Percentiles rank a stretch among this genome's conserved stretches.
Evolutionary conservation across 1,140 invertebrate species (phyloP).

Genomic region (Trachymyrmex septentrionalis): DNA sequence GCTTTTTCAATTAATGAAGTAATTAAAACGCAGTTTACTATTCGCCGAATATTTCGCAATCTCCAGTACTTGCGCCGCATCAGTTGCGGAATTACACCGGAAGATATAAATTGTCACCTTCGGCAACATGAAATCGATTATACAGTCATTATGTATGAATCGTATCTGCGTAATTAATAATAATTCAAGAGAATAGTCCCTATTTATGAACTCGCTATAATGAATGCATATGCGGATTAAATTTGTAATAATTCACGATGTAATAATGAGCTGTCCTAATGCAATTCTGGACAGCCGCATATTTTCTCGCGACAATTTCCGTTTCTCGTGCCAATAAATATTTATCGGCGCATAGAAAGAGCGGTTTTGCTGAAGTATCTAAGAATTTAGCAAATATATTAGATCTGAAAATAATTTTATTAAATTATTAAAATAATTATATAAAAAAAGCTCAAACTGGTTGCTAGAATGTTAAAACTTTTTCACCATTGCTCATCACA

Average conservation of each 20-base stretch:
- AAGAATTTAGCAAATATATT: no score
- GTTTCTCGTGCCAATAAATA: slow-evolving; percentile 27
- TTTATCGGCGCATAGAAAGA: background rate
- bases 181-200: slow-evolving; percentile 23
- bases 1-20: slow-evolving; percentile 58
- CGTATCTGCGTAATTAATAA: slow-evolving; percentile 30
- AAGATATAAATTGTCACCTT: slow-evolving; percentile 56
- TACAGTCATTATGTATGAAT: slow-evolving; percentile 13
- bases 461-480: no score
- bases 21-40: slow-evolving; percentile 49
- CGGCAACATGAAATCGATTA: slow-evolving; percentile 38
- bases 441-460: no score
- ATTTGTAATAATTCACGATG: slow-evolving; percentile 25
- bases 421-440: no score
- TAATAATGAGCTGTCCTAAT: background rate
- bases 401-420: no score
- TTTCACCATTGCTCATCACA: no score
- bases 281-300: background rate
- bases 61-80: slow-evolving; percentile 9
- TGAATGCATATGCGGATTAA: slow-evolving; percentile 38
- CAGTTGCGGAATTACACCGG: slow-evolving; percentile 18
- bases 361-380: no score
- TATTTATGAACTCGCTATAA: slow-evolving; percentile 21
- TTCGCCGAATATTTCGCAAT: slow-evolving; percentile 41
- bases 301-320: background rate